Conservation (phyloP, 2,888 invertebrate genomes). For the Caenorhabditis sp. region DNA sequence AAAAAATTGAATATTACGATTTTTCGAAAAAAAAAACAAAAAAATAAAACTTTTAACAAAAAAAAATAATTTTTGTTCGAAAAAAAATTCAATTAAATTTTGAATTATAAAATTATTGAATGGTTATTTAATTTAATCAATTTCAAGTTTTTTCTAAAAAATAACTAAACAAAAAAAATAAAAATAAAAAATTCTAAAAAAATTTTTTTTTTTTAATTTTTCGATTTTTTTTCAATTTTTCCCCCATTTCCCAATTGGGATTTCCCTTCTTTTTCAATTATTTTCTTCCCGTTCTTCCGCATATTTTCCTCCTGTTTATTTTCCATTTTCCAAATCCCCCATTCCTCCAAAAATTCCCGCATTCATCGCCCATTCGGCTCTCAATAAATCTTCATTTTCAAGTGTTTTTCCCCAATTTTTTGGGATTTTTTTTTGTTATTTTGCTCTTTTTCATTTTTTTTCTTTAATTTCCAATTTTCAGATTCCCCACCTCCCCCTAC, state of each 20-base stretch:
- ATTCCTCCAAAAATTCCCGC: slow-evolving; percentile 15
- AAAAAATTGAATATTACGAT: neutral
- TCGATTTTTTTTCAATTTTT: neutral
- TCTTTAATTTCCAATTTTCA: neutral
- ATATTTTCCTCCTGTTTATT: neutral
- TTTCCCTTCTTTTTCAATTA: too few species aligned
- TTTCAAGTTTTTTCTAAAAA: neutral
- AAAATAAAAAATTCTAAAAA: too few species aligned
- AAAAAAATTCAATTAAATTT: too few species aligned
- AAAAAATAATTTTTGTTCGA: too few species aligned
- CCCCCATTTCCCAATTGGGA: slow-evolving; percentile 1
- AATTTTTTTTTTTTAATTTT: neutral
- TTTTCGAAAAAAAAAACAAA: slow-evolving; percentile 7
- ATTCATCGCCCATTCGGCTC: slow-evolving; percentile 14
- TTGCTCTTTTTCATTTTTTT: slow-evolving; percentile 6
- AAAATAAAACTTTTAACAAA: too few species aligned
- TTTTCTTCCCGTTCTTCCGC: too few species aligned
- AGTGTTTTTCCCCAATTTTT: slow-evolving; percentile 27
- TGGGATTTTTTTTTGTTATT: neutral
- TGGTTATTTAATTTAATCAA: slow-evolving; percentile 4
- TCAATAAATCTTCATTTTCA: slow-evolving; percentile 42
- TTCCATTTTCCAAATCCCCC: neutral
- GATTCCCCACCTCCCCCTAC: neutral
- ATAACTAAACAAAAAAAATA: too few species aligned
- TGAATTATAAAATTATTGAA: too few species aligned